Evolutionary conservation across 2,113 vertebrate species (phyloP), one percentile per base, ranked within the genome.

Genomic region (Sinosuthora webbiana): DNA sequence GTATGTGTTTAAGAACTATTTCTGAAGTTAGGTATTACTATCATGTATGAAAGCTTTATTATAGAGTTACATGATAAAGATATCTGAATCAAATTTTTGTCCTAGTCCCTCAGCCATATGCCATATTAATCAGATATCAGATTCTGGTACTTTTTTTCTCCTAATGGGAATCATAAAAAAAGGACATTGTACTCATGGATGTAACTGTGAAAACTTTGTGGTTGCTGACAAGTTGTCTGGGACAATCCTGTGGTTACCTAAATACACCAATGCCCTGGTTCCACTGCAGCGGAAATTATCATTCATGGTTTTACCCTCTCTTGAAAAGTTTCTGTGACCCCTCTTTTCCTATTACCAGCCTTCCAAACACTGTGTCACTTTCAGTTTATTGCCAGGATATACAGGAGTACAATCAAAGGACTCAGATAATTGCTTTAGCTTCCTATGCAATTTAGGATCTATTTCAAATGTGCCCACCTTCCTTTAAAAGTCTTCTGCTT

Each of bases 201-300:
- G 13, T 20, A 93, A 93, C 69, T 69, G 47, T 64, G 69, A 94
- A 97, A 94, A 87, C 41, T 67, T 19, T 69, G 87, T 64, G 74
- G 93, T 7, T 94, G 31, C 77, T 94, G 81, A 91, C 73, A 95
- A 89, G 78, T 20, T 95, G 77, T 81, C 87, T 78, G 30, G 74
- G 49, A 93, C 84, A 96, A 91, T 95, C 89, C 89, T 91, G 83
- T 87, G 95, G 91, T 49, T 87, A 53, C 55, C 42, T 69, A 62
- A 93, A 85, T 24, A 62, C 37, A 95, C 30, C 13, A 11, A 9
- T 73, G 42, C 15, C 39, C 81, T 75, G 41, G 31, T 87, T 91
- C n/a, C 57, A 84, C 73, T 7, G 6, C 23, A 73, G 45, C 3
- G 8, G 93, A 87, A 97, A 93, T 94, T 60, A 45, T 87, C 77